phyloP scores from a whole-genome alignment of 2,888 invertebrate genomes.

The Branchellion lobata region DNA sequence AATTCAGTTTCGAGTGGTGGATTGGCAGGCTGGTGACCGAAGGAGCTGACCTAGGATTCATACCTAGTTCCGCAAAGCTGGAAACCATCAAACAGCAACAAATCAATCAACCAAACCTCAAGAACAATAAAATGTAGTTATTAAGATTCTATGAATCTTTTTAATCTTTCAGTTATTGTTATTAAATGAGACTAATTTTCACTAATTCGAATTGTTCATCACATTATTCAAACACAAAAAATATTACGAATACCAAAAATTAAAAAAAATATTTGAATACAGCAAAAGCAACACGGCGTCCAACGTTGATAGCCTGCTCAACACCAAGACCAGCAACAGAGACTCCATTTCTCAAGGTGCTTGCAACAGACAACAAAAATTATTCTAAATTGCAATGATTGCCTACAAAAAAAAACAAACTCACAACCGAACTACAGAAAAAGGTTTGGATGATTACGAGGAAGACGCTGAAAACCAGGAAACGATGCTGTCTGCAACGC shows the following conservation, averaged over 20 bases:
- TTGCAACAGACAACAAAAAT: background rate
- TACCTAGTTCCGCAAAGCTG: slow-evolving; percentile 97
- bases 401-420: too few species aligned
- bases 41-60: slow-evolving; percentile 97
- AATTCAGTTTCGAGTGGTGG: slow-evolving; percentile 99
- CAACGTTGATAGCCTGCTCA: slow-evolving; percentile 77
- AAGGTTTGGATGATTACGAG: background rate
- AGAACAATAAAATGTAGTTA: slow-evolving; percentile 7
- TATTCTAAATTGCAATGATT: background rate
- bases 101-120: slow-evolving; percentile 32
- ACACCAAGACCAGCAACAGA: slow-evolving; percentile 62
- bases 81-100: slow-evolving; percentile 65
- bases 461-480: slow-evolving; percentile 11
- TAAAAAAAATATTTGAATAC: slow-evolving; percentile 41
- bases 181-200: too few species aligned
- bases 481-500: background rate
- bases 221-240: too few species aligned
- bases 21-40: slow-evolving; percentile 98
- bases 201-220: too few species aligned
- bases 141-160: background rate
- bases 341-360: slow-evolving; percentile 1
- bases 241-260: too few species aligned
- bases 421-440: too few species aligned
- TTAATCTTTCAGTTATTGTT: too few species aligned
- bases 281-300: slow-evolving; percentile 80